Evolutionary conservation across 2,113 vertebrate species (phyloP).

Genomic region (Aptenodytes forsteri): DNA sequence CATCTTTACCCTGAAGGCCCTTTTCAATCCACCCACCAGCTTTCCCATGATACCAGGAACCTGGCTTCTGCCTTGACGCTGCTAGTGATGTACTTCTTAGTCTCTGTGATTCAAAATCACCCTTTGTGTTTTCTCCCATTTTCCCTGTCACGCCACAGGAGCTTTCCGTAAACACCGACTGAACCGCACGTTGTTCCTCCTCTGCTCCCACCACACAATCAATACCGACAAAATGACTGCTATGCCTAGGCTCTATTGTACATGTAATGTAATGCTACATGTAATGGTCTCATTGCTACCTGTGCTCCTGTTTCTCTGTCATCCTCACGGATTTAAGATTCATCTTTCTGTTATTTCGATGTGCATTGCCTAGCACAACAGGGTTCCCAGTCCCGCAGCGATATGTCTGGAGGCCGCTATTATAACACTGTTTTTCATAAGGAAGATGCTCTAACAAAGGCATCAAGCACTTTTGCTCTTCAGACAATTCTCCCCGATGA

Average conservation of each 20-base stretch:
- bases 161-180: background rate
- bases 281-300: background rate
- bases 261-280: too few species aligned
- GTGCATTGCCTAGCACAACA: background rate
- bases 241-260: background rate
- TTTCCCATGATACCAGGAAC: background rate
- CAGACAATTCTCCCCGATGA: background rate
- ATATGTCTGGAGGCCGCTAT: background rate
- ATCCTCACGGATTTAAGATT: background rate
- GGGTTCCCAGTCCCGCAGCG: background rate
- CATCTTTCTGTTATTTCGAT: background rate
- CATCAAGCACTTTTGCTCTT: background rate
- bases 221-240: background rate
- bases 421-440: background rate
- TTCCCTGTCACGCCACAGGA: background rate
- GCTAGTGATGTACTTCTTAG: background rate
- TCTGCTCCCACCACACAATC: background rate
- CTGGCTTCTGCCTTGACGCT: background rate
- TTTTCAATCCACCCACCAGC: background rate
- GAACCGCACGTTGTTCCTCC: background rate
- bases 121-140: background rate
- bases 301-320: background rate
- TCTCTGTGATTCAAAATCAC: background rate
- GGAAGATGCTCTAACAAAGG: background rate
- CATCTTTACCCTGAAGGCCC: background rate